Evolutionary conservation across 2,113 vertebrate genomes (phyloP).

Genomic region (Mugil cephalus): DNA sequence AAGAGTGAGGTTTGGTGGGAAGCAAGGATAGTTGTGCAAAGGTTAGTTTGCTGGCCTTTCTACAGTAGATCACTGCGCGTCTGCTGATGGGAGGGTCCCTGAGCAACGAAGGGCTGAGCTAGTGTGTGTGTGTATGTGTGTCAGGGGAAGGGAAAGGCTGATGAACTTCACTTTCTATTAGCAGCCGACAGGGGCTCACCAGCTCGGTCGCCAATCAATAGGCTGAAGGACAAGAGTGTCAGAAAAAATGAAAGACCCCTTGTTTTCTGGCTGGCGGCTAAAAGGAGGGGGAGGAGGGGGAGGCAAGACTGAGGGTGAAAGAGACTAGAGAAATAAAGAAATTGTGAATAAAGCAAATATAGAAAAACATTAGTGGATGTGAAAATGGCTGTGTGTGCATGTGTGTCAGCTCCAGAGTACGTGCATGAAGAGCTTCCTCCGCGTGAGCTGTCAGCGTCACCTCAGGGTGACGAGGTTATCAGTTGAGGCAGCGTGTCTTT

Average conservation of each 20-base stretch:
- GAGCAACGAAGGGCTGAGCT: conserved; percentile 19
- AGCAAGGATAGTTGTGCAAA: conserved; percentile 66
- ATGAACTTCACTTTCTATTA: conserved; percentile 87
- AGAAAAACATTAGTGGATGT: background rate
- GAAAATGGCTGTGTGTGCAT: background rate
- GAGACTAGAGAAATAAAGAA: conserved; percentile 1
- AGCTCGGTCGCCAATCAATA: conserved; percentile 82
- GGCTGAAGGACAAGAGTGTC: conserved; percentile 85
- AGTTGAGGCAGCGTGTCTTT: conserved; percentile 9
- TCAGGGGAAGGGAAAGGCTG: conserved; percentile 60
- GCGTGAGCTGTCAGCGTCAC: conserved; percentile 26
- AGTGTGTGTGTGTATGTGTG: conserved; percentile 25
- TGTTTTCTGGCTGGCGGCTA: conserved; percentile 54
- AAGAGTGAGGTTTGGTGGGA: conserved; percentile 37
- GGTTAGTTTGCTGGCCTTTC: conserved; percentile 80
- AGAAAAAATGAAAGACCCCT: conserved; percentile 83
- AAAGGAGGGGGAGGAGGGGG: conserved; percentile 8
- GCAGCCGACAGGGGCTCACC: conserved; percentile 72
- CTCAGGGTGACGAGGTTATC: conserved; percentile 57
- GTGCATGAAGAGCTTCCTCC: conserved; percentile 13
- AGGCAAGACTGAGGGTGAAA: background rate
- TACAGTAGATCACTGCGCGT: conserved; percentile 76
- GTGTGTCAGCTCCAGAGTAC: background rate
- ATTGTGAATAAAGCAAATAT: conserved; percentile 10
- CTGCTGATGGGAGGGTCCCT: conserved; percentile 66